Evolutionary conservation across 2,113 vertebrate species (phyloP), one percentile per base, ranked within the genome.

Genomic region (Oncorhynchus keta): DNA sequence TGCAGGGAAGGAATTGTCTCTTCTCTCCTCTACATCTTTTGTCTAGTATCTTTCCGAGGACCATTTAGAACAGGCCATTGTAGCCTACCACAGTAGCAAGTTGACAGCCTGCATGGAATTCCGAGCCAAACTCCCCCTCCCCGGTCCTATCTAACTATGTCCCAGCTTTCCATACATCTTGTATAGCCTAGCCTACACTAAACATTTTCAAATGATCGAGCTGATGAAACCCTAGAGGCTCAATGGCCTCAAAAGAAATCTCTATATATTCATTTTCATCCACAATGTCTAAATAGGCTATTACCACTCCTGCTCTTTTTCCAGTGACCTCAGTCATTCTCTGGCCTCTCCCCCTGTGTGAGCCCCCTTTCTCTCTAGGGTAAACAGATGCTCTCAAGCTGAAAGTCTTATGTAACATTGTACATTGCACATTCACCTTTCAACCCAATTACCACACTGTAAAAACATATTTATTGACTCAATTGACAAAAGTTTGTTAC

Each of bases 331-430:
- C 61, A 1, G 5, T 32, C 4, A 9, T 14, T 45, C 16, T 11
- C 18, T 13, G n/a, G 8, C 55, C 75, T 39, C 73, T 22, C 73
- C 65, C 64, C 14, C 32, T 61, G 66, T 70, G 2, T 64, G 55
- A 35, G 48, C 73, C 22, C 24, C 18, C 1, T 68, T 48, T 49
- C 55, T 49, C 74, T 57, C 45, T 68, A 30, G 65, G 72, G 72
- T 11, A 32, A 79, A 65, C 72, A 70, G 72, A 74, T 79, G 72
- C 67, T 70, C 72, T 70, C 57, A 74, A n/a, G 24, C 45, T 20
- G 24, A 5, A 18, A 66, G 55, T 68, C 35, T 73, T 78, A 78
- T 78, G 66, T 79, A 79, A 24, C n/a, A 45, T 49, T 16, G 18
- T 48, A 49, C n/a, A 45, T 49, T 16, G 18, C 24, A 49, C 68